phyloP scores from a whole-genome alignment of 2,797 vertebrate species.

The Botia almorhae region DNA sequence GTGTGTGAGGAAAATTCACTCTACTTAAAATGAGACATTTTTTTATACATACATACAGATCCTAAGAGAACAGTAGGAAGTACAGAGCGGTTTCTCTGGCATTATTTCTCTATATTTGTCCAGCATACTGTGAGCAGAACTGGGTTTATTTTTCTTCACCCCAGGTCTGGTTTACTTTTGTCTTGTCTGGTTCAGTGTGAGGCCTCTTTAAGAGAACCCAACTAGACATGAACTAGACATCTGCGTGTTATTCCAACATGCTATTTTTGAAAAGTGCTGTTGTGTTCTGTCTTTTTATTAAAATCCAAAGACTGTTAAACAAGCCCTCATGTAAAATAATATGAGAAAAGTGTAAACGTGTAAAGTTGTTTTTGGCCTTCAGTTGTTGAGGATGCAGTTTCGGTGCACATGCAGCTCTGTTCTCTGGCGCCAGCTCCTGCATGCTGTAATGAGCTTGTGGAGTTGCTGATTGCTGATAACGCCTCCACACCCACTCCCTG shows the following conservation, averaged over 20 bases:
- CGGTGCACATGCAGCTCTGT: constrained; percentile 34
- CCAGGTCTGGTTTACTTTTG: constrained; percentile 30
- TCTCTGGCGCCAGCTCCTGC: constrained; percentile 71
- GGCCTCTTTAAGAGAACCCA: constrained; percentile 22
- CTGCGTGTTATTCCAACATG: constrained; percentile 7
- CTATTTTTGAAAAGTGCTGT: neutral
- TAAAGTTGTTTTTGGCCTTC: neutral
- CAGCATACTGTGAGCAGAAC: neutral
- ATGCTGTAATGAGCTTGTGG: constrained; percentile 71
- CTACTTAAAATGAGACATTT: neutral
- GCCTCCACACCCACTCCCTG: constrained; percentile 31
- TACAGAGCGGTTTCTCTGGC: neutral
- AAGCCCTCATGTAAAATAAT: constrained; percentile 14
- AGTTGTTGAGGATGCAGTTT: constrained; percentile 9
- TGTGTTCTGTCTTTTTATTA: constrained; percentile 13
- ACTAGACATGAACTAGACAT: constrained; percentile 28
- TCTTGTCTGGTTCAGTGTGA: constrained; percentile 45
- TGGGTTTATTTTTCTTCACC: constrained; percentile 41
- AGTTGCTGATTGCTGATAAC: constrained; percentile 73
- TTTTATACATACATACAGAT: neutral
- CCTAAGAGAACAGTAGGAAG: neutral
- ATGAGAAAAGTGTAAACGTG: neutral
- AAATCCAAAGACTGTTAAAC: neutral
- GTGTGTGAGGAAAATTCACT: too few species aligned
- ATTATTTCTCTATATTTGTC: constrained; percentile 39